phyloP scores from a whole-genome alignment of 1,140 invertebrate genomes.

The Colletes latitarsis region DNA sequence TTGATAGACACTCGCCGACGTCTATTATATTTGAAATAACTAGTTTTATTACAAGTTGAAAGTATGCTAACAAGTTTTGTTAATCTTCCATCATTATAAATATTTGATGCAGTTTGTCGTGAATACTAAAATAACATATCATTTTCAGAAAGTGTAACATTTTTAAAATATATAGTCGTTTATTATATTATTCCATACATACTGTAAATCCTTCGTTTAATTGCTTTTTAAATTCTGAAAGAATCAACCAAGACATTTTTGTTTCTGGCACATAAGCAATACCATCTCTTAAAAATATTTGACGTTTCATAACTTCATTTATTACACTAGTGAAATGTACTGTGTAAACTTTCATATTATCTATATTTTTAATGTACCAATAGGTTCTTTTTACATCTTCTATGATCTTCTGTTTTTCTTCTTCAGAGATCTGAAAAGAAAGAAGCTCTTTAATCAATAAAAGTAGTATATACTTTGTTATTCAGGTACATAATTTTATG shows the following conservation, averaged over 20 bases:
- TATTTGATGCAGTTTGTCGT: slow-evolving; percentile 63
- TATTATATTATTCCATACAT: slow-evolving; percentile 71
- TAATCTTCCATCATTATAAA: slow-evolving; percentile 87
- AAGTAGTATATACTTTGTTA: not conserved
- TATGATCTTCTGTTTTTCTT: slow-evolving; percentile 84
- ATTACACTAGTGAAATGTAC: slow-evolving; percentile 93
- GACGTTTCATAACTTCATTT: slow-evolving; percentile 90
- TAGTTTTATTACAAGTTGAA: slow-evolving; percentile 6
- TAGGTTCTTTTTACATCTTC: slow-evolving; percentile 83
- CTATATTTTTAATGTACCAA: slow-evolving; percentile 80
- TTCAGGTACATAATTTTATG: not conserved
- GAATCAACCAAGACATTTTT: slow-evolving; percentile 92
- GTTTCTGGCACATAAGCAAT: slow-evolving; percentile 93
- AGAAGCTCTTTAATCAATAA: not conserved
- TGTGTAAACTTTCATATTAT: slow-evolving; percentile 88
- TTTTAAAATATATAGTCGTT: not conserved
- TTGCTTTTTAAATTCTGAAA: slow-evolving; percentile 87
- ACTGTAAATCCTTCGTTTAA: slow-evolving; percentile 90
- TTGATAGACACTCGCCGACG: slow-evolving; percentile 89
- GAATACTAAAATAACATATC: slow-evolving; percentile 58
- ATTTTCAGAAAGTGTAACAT: slow-evolving; percentile 15
- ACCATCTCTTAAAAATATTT: slow-evolving; percentile 91
- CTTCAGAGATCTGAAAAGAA: slow-evolving; percentile 82
- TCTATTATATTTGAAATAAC: slow-evolving; percentile 87
- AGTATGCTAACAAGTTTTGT: slow-evolving; percentile 48